Conservation (phyloP, 2,888 invertebrate genomes). For the Dimorphilus gyrociliatus region DNA sequence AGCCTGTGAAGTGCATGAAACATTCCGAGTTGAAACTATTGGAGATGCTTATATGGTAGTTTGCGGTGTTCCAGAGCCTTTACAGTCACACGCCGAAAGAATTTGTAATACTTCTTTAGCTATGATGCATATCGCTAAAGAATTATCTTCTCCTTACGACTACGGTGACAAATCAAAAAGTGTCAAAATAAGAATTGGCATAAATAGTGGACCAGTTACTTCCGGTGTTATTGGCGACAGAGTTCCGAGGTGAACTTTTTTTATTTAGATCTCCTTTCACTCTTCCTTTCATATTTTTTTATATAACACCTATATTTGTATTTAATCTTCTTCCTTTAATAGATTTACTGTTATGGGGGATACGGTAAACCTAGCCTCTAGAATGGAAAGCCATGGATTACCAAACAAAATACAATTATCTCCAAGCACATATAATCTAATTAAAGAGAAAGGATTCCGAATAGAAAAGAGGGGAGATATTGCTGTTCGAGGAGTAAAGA, state of each 20-base stretch:
- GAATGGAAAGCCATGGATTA: constrained; percentile 25
- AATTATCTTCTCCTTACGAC: constrained; percentile 17
- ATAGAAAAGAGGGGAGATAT: constrained; percentile 17
- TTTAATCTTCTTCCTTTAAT: too few species aligned
- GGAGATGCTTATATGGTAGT: constrained; percentile 27
- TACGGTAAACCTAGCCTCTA: constrained; percentile 22
- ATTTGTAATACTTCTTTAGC: constrained; percentile 24
- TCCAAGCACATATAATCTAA: constrained; percentile 13
- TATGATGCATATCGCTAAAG: constrained; percentile 15
- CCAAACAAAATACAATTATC: constrained; percentile 19
- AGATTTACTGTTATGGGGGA: constrained; percentile 22
- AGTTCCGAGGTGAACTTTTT: constrained; percentile 20
- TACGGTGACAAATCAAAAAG: constrained; percentile 5
- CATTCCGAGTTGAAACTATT: constrained; percentile 21
- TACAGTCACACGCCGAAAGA: constrained; percentile 15
- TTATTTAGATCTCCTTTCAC: too few species aligned
- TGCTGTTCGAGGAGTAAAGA: constrained; percentile 15
- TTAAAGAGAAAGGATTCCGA: constrained; percentile 12
- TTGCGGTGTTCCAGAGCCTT: constrained; percentile 17
- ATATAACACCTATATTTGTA: too few species aligned
- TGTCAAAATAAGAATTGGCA: constrained; percentile 18
- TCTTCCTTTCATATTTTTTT: too few species aligned
- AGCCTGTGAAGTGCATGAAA: constrained; percentile 14
- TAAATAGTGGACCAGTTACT: constrained; percentile 18
- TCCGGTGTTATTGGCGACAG: constrained; percentile 18